phyloP scores from a whole-genome alignment of 2,113 vertebrate genomes.

The Argyrosomus japonicus region DNA sequence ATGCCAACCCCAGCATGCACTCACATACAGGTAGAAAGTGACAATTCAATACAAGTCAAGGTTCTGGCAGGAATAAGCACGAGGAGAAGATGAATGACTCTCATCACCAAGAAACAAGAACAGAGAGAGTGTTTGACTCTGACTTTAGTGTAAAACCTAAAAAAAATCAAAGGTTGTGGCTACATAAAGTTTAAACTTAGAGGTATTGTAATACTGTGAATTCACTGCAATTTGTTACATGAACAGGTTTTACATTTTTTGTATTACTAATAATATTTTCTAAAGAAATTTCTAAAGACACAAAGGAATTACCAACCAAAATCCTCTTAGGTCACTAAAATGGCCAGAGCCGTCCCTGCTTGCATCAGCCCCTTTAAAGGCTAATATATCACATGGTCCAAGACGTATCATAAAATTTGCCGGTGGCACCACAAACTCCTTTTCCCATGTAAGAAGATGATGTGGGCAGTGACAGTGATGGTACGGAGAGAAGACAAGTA shows the following conservation, averaged over 20 bases:
- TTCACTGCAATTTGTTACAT: neutral
- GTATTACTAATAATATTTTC: neutral
- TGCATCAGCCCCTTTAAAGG: too few relatives aligned
- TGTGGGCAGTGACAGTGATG: too few relatives aligned
- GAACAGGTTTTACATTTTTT: neutral
- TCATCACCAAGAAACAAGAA: neutral
- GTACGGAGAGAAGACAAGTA: too few relatives aligned
- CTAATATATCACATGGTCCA: too few relatives aligned
- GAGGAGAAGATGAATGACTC: neutral
- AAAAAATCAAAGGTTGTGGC: neutral
- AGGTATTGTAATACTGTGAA: neutral
- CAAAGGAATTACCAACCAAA: too few relatives aligned
- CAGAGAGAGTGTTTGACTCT: neutral
- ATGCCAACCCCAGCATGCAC: conserved; percentile 46
- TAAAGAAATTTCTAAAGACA: too few relatives aligned
- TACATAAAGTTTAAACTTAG: neutral
- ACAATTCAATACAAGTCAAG: conserved; percentile 22
- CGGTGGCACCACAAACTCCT: too few relatives aligned
- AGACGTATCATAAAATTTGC: too few relatives aligned
- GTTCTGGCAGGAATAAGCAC: conserved; percentile 4
- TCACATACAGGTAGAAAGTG: conserved; percentile 22
- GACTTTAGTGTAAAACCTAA: neutral
- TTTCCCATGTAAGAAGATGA: too few relatives aligned
- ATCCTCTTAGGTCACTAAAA: too few relatives aligned
- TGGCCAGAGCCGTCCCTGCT: too few relatives aligned